Conservation (phyloP, 1,140 invertebrate species). For the Pachyrhynchus sulphureomaculatus region DNA sequence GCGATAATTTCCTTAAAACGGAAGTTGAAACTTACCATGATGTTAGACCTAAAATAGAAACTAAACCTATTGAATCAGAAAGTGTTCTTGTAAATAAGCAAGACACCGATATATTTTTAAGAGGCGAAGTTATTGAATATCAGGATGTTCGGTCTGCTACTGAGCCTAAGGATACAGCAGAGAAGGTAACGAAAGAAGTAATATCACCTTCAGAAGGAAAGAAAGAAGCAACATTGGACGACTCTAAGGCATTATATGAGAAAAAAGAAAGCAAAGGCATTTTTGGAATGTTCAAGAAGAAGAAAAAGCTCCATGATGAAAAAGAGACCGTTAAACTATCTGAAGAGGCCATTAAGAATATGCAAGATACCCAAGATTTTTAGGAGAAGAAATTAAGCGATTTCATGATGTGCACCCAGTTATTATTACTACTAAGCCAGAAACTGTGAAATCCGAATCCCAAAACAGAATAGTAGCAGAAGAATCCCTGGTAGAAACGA, state of each 20-base stretch:
- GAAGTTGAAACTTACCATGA: no score
- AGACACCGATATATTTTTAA: no score
- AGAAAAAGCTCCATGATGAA: not conserved
- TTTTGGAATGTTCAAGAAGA: slow-evolving; percentile 27
- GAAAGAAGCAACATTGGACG: not conserved
- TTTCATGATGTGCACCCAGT: slow-evolving; percentile 34
- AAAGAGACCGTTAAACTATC: not conserved
- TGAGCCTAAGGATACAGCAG: not conserved
- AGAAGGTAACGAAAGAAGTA: not conserved
- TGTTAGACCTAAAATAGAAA: no score
- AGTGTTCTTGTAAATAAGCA: no score
- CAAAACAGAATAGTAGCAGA: not conserved
- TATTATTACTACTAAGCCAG: not conserved
- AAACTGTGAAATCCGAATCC: not conserved
- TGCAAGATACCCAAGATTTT: slow-evolving; percentile 21
- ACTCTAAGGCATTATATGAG: not conserved
- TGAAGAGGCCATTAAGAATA: not conserved
- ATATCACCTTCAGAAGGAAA: not conserved
- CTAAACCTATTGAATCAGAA: no score
- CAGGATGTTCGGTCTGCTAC: no score
- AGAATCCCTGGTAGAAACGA: not conserved
- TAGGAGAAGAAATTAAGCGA: slow-evolving; percentile 25
- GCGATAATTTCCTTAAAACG: no score
- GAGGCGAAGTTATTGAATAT: no score
- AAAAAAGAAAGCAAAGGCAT: slow-evolving; percentile 18